Evolutionary conservation across 64 coral and sea anemone species (phyloP).

Genomic region (Stichodactyla mertensii): DNA sequence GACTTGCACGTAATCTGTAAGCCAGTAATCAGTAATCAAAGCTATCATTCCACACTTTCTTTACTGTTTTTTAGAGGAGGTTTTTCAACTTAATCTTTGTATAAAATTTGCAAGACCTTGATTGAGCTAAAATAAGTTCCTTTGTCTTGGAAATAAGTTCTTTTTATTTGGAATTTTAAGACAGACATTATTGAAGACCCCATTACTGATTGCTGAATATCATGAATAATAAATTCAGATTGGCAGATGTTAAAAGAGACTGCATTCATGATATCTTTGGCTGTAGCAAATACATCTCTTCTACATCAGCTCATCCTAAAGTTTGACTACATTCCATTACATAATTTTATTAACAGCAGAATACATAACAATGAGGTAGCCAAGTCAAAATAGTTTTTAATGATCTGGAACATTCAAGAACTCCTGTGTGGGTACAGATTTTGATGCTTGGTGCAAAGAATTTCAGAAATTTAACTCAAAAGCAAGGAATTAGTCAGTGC

Average conservation of each 20-base stretch:
- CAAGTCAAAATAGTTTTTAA: neutral
- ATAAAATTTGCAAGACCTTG: neutral
- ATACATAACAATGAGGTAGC: neutral
- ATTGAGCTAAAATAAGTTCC: neutral
- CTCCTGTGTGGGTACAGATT: neutral
- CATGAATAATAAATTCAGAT: neutral
- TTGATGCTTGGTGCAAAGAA: neutral
- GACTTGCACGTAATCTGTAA: neutral
- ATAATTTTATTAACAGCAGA: neutral
- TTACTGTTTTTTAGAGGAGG: neutral
- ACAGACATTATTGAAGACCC: neutral
- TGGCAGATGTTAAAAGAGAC: neutral
- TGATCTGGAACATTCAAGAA: constrained; percentile 17
- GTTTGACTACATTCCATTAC: neutral
- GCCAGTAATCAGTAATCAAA: neutral
- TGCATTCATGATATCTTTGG: neutral
- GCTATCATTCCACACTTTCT: neutral
- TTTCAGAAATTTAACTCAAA: neutral
- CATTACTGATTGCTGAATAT: constrained; percentile 2
- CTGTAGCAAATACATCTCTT: neutral
- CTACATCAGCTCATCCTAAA: neutral
- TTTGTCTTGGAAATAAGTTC: neutral
- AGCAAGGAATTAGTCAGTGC: neutral
- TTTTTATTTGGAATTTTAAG: neutral
- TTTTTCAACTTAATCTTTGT: neutral